A percentile compares a stretch with the other conserved stretches of the same genome.
These are phyloP conservation scores for Coenobita brevimanus DNA, from an alignment of 1,140 invertebrate genomes.

Conservation along the genomic window DNA sequence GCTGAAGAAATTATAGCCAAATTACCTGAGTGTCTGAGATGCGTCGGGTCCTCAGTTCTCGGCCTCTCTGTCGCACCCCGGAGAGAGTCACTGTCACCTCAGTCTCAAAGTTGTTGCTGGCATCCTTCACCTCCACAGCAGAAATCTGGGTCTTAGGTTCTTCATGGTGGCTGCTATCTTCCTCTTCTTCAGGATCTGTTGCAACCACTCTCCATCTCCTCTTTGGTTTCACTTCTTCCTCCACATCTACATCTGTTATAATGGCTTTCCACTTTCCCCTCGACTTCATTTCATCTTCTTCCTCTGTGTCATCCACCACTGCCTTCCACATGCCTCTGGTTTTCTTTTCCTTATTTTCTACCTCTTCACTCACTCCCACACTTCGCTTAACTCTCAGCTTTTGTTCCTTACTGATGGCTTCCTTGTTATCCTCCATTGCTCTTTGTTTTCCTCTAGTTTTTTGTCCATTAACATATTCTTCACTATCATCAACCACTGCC, in stretches of 20 bases:
- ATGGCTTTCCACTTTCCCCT: too few species aligned
- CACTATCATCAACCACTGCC: background rate
- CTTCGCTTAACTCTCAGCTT: background rate
- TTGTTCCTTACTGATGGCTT: background rate
- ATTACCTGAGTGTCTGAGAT: conserved; percentile 59
- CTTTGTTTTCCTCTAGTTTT: background rate
- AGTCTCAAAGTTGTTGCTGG: conserved; percentile 27
- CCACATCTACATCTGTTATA: background rate
- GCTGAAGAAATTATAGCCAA: too few species aligned
- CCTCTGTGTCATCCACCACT: too few species aligned
- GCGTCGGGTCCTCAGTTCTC: conserved; percentile 51
- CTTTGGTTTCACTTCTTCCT: background rate
- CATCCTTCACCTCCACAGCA: background rate
- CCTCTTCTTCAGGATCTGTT: background rate
- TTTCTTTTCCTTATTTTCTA: background rate
- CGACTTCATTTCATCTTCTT: too few species aligned
- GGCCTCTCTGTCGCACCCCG: background rate
- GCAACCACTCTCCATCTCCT: background rate
- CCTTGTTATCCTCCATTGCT: background rate
- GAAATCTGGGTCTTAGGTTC: conserved; percentile 6
- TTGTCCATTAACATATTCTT: background rate
- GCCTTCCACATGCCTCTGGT: too few species aligned
- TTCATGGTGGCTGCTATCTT: background rate
- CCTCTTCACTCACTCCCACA: background rate
- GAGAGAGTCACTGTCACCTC: conserved; percentile 45